Conservation (phyloP, 1,140 invertebrate species). For the Metopolophium dirhodum region DNA sequence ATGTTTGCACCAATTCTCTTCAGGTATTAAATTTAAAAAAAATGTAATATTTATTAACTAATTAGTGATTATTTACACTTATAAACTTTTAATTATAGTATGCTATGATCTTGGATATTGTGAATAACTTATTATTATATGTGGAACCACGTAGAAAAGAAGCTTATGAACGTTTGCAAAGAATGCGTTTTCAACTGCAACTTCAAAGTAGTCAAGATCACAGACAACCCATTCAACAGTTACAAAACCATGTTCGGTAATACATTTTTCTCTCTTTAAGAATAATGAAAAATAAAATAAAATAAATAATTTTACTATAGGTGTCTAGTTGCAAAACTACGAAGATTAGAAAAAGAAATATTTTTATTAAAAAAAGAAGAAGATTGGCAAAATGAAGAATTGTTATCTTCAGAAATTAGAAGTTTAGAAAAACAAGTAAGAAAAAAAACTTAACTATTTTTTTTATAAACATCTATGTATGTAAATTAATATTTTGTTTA, state of each 20-base stretch:
- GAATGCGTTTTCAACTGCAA: slow-evolving; percentile 92
- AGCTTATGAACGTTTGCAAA: slow-evolving; percentile 83
- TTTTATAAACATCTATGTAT: not conserved
- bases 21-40: slow-evolving; percentile 66
- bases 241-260: slow-evolving; percentile 83
- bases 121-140: slow-evolving; percentile 95
- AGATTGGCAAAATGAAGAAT: slow-evolving; percentile 64
- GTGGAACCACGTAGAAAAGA: slow-evolving; percentile 95
- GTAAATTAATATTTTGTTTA: not conserved
- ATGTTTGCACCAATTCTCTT: slow-evolving; percentile 95
- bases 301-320: slow-evolving; percentile 60
- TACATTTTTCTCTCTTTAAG: not conserved
- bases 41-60: not conserved
- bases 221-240: slow-evolving; percentile 85
- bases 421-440: slow-evolving; percentile 72
- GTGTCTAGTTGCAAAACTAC: slow-evolving; percentile 79
- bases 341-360: slow-evolving; percentile 87
- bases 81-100: slow-evolving; percentile 70
- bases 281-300: not conserved
- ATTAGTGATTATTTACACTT: not conserved
- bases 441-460: slow-evolving; percentile 14
- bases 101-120: slow-evolving; percentile 94
- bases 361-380: slow-evolving; percentile 87
- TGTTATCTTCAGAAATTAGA: slow-evolving; percentile 71
- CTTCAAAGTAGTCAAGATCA: slow-evolving; percentile 89